A percentile compares a stretch with the other conserved stretches of the same genome.
phyloP scores from a whole-genome alignment of 92 coral and sea anemone species.

The Scolanthus callimorphus region DNA sequence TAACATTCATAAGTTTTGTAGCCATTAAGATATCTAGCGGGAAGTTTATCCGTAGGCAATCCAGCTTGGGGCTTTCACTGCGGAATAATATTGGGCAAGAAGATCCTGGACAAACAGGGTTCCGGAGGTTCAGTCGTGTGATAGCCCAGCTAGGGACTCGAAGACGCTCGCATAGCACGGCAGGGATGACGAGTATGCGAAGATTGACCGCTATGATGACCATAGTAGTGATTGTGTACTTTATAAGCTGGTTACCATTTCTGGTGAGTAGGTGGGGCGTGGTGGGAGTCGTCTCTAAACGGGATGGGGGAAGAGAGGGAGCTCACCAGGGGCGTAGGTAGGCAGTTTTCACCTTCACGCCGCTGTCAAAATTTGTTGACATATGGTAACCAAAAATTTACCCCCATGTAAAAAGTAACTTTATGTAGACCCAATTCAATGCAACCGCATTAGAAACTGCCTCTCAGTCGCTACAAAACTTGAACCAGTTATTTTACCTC shows the following conservation, averaged over 20 bases:
- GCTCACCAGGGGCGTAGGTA: too few relatives aligned
- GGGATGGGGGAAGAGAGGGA: too few relatives aligned
- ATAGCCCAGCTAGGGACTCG: background rate
- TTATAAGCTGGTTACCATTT: conserved; percentile 88
- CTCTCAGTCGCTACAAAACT: too few relatives aligned
- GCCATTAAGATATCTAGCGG: conserved; percentile 59
- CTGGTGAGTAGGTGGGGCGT: conserved; percentile 72
- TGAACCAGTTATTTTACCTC: too few relatives aligned
- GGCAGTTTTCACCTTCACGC: too few relatives aligned
- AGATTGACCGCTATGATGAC: conserved; percentile 66
- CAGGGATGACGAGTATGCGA: conserved; percentile 46
- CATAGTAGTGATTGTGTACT: conserved; percentile 63
- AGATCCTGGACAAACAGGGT: background rate
- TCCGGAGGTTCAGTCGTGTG: background rate
- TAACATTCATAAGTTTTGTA: conserved; percentile 45
- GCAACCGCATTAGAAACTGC: too few relatives aligned
- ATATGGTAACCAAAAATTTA: too few relatives aligned
- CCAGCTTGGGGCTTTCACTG: conserved; percentile 14
- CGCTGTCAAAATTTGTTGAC: too few relatives aligned
- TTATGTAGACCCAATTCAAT: too few relatives aligned
- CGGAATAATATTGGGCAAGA: background rate
- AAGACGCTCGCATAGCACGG: background rate
- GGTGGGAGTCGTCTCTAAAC: too few relatives aligned
- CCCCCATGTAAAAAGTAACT: too few relatives aligned
- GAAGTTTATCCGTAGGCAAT: conserved; percentile 63